phyloP scores from a whole-genome alignment of 2,113 vertebrate species.

The Odobenus rosmarus region DNA sequence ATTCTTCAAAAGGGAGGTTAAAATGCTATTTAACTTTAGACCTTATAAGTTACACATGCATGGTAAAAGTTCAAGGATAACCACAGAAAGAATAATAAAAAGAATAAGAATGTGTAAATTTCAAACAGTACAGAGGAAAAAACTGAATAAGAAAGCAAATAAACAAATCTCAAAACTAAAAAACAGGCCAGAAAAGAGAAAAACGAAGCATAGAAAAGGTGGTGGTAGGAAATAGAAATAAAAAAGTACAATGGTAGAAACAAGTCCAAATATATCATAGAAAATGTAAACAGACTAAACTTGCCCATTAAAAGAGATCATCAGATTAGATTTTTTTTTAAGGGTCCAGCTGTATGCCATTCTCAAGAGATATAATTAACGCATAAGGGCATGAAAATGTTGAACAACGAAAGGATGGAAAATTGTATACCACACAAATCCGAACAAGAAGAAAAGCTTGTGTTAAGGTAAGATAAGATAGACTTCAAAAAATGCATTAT shows the following conservation, averaged over 20 bases:
- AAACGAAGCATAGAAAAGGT: slow-evolving; percentile 38
- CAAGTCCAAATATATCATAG: slow-evolving; percentile 14
- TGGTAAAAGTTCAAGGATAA: slow-evolving; percentile 55
- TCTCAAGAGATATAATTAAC: slow-evolving; percentile 58
- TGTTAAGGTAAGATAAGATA: slow-evolving; percentile 53
- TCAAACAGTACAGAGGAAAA: slow-evolving; percentile 5
- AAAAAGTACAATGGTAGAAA: slow-evolving; percentile 40
- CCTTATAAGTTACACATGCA: slow-evolving; percentile 46
- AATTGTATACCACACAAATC: slow-evolving; percentile 61
- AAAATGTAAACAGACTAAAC: slow-evolving; percentile 60
- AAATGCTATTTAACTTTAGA: slow-evolving; percentile 59
- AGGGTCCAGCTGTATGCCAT: slow-evolving; percentile 46
- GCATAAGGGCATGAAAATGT: slow-evolving; percentile 29
- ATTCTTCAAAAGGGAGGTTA: slow-evolving; percentile 38
- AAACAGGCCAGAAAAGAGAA: slow-evolving; percentile 39
- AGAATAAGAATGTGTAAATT: slow-evolving; percentile 33
- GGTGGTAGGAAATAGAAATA: slow-evolving; percentile 42
- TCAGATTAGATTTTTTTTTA: slow-evolving; percentile 32
- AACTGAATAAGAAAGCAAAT: slow-evolving; percentile 19
- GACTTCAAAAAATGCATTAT: slow-evolving; percentile 50
- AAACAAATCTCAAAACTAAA: slow-evolving; percentile 53
- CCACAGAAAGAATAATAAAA: not conserved
- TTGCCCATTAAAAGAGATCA: slow-evolving; percentile 57
- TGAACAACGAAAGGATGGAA: slow-evolving; percentile 56
- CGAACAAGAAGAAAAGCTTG: slow-evolving; percentile 60